Evolutionary conservation across 2,888 invertebrate genomes (phyloP), one percentile per base, ranked within the genome.

Genomic region (Andrena minutula): DNA sequence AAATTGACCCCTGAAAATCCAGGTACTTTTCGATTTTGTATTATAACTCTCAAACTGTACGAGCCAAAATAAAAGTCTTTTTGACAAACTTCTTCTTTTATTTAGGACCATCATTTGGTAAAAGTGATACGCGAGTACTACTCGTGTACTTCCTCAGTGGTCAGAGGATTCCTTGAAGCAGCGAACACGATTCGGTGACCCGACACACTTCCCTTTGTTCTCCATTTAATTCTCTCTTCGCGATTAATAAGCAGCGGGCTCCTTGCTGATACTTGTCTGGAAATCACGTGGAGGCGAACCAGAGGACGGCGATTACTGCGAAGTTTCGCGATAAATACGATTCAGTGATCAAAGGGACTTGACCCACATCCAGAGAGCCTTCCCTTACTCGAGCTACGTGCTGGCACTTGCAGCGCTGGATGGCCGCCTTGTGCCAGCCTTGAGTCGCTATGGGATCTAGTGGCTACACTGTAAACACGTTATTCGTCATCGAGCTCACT

Each of bases 271-370:
- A 53, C 23, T 20, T 20, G 53, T 1, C 20, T 10, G 23, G 53
- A 8, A 53, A 53, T 53, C 53, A 23, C 53, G n/a, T 3, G 8
- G 3, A 53, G 20, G 7, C 23, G 8, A 53, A 53, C 53, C 8
- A 53, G 20, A 53, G 53, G 23, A 20, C 53, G 53, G 8, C 20
- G 41, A 41, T 41, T 53, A 8, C 23, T 8, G 23, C 23, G 53
- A 53, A 23, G 28, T 66, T 75, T 74, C 65, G 74, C 77, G 74
- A 77, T 65, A 20, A 32, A 64, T 73, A 64, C 28, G 58, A 7
- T 58, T 28, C 58, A 12, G 26, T 8, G 58, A 60, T 16, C 35
- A 65, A 49, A 35, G 58, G 28, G 30, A 56, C 49, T 7, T 10
- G 64, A 35, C 32, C 60, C 56, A 47, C 4, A 49, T 66, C 49